Evolutionary conservation across 2,888 invertebrate genomes (phyloP), one percentile per base, ranked within the genome.

Genomic region (Blera fallax): DNA sequence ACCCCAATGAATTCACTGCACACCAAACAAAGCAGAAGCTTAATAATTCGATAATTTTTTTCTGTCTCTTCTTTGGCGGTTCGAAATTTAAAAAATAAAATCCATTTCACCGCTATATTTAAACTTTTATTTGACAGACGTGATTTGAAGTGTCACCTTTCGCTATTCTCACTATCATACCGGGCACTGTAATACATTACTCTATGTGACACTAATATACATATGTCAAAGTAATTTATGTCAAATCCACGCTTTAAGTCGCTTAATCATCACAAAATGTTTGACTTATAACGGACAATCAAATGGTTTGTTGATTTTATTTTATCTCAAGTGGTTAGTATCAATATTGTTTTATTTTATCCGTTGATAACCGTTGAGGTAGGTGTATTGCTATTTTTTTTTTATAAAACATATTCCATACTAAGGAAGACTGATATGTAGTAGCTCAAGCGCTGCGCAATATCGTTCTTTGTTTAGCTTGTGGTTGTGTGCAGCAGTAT

Each of bases 141-240:
- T 52, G 52, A 40, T 67, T 67, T 67, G 18, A 10, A 14, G 21
- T 48, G 32, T 11, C 21, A 7, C 4, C 65, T 34, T 56, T 56
- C 29, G 16, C 0, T 27, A 14, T 16, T 54, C 14, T 5, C 11
- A 11, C 14, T 7, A 3, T 52, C 14, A 10, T 40, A 6, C 10
- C 24, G 16, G 7, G 11, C 5, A 7, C 43, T 18, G 10, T n/a
- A 16, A 60, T 32, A 18, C 18, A 27, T 37, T 48, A 16, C 6
- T 16, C 11, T 18, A 24, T 18, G 29, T 48, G 34, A 34, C 58
- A 48, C 24, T 27, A 34, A 58, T n/a, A 18, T 11, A 24, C 27
- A n/a, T 18, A 62, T 40, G 48, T 50, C 60, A 60, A 50, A 73
- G 40, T 52, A 52, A 73, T 62, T 73, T 48, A 50, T 45, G 50